Evolutionary conservation across 2,797 vertebrate genomes (phyloP), one percentile per base, ranked within the genome.

Genomic region (Cossypha dichroa): DNA sequence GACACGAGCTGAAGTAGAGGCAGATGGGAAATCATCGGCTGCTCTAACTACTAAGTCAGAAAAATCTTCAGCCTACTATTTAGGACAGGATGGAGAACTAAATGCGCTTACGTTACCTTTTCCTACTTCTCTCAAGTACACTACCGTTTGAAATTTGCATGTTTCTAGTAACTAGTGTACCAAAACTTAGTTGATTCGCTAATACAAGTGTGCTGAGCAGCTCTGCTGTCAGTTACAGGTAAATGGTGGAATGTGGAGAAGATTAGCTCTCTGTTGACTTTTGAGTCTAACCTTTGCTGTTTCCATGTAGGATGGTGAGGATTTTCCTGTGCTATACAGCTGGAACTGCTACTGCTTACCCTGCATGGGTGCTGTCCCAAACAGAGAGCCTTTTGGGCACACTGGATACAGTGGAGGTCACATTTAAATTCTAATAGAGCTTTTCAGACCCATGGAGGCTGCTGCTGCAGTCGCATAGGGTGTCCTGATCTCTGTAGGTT

Each of bases 41-140:
- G 56, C 34, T 72, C 6, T 18, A 26, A 14, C 38, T 83, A 15
- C 56, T 10, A 22, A 68, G 58, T n/a, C 45, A 4, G 41, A 75
- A 49, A 33, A 40, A 73, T 34, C 34, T 72, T 28, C 40, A n/a
- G 2, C 52, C 34, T 68, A 1, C 31, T 17, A 2, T 46, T 19
- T 23, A 62, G 48, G 36, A 19, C 28, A 14, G 62, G 45, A 59
- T 23, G 40, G 19, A 75, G 51, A 84, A 14, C 15, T 60, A 19
- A 12, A 6, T 73, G 13, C 15, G 5, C 34, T 34, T 28, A 25
- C 26, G 5, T 64, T 81, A 11, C n/a, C 6, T 59, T 60, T 64
- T 68, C 25, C 36, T 54, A 0, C 62, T 78, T 64, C 38, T 12
- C 6, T 7, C 2, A 49, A 66, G 73, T 46, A 15, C 1, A 0